These are phyloP conservation scores for Aleiodes leptofemur DNA, from an alignment of 2,888 invertebrate species.

Conservation along the genomic window DNA sequence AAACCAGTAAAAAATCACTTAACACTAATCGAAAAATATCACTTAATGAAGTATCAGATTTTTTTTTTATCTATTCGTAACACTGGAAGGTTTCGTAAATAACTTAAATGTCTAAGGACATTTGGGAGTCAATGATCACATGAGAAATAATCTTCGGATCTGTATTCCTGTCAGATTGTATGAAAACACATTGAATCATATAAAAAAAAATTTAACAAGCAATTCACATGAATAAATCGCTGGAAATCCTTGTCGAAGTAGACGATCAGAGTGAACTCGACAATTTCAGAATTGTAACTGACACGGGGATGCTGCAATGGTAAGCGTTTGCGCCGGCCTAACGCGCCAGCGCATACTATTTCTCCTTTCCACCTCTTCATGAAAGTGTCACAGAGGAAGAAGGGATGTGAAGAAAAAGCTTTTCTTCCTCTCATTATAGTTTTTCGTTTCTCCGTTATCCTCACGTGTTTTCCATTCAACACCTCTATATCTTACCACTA, in stretches of 20 bases:
- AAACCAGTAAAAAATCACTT: no score
- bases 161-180: neutral
- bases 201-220: neutral
- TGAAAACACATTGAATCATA: conserved; percentile 16
- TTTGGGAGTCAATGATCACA: no score
- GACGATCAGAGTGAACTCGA: conserved; percentile 64
- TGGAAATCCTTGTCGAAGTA: conserved; percentile 37
- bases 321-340: conserved; percentile 71
- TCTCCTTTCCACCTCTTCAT: conserved; percentile 60
- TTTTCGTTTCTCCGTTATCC: conserved; percentile 54
- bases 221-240: neutral
- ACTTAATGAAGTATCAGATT: no score
- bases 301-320: conserved; percentile 70
- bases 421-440: conserved; percentile 56
- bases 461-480: conserved; percentile 49
- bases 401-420: conserved; percentile 35
- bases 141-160: no score
- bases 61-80: no score
- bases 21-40: no score
- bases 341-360: conserved; percentile 71
- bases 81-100: no score
- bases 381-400: conserved; percentile 38
- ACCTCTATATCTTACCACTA: conserved; percentile 68
- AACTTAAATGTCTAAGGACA: no score
- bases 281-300: conserved; percentile 73